Evolutionary conservation across 2,113 vertebrate species (phyloP).

Genomic region (Solea solea): DNA sequence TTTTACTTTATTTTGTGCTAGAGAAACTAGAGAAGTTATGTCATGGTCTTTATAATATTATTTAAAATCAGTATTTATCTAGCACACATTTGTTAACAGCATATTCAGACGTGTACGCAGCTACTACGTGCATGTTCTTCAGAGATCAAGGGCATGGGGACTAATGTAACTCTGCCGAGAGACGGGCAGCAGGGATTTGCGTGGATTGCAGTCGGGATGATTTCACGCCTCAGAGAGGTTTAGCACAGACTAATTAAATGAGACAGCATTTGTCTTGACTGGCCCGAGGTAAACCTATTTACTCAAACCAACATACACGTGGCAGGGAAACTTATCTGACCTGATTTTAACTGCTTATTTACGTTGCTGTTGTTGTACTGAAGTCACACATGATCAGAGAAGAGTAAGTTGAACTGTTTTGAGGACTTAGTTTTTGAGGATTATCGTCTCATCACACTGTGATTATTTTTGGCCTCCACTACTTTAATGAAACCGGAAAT

Average conservation of each 20-base stretch:
- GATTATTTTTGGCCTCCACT: not conserved
- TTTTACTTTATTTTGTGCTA: too few species aligned
- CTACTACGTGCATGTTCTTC: constrained; percentile 26
- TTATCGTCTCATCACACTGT: constrained; percentile 21
- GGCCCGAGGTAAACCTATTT: constrained; percentile 43
- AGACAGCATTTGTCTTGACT: constrained; percentile 40
- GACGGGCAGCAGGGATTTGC: constrained; percentile 59
- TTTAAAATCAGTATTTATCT: not conserved
- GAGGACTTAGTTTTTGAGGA: constrained; percentile 39
- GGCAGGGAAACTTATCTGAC: not conserved
- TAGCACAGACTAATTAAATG: constrained; percentile 74
- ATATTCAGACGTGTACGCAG: constrained; percentile 6
- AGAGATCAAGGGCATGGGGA: constrained; percentile 46
- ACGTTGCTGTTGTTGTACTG: constrained; percentile 15
- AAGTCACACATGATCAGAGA: constrained; percentile 18
- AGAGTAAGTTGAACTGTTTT: constrained; percentile 34
- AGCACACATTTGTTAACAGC: constrained; percentile 7
- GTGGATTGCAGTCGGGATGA: constrained; percentile 60
- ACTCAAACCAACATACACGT: constrained; percentile 6
- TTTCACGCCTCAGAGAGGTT: constrained; percentile 71
- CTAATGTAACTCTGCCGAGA: constrained; percentile 38
- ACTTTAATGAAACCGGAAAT: constrained; percentile 10
- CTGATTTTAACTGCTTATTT: not conserved
- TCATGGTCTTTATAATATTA: too few species aligned
- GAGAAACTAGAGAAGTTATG: too few species aligned